Evolutionary conservation across 2,113 vertebrate species (phyloP).

Genomic region (Labeo catla): DNA sequence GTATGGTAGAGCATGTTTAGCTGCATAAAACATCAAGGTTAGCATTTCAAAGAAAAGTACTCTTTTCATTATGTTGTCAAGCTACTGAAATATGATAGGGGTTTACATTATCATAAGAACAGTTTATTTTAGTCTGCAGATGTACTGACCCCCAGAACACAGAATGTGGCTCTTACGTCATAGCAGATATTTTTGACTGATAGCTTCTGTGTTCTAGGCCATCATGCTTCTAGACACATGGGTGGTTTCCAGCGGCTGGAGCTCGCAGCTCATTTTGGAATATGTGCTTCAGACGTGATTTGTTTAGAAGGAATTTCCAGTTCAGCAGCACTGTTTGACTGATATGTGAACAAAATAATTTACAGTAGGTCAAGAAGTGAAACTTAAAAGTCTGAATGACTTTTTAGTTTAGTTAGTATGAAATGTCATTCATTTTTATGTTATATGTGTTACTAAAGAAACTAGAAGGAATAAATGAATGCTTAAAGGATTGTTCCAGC

Average conservation of each 20-base stretch:
- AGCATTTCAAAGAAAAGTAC: background rate
- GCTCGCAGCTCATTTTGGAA: background rate
- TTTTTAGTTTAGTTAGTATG: background rate
- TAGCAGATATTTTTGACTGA: background rate
- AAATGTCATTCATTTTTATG: background rate
- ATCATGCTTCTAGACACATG: background rate
- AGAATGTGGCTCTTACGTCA: background rate
- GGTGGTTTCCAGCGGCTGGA: background rate
- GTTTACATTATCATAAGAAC: background rate
- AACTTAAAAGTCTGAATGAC: background rate
- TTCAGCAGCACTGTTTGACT: background rate
- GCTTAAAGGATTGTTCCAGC: background rate
- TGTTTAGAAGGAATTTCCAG: constrained; percentile 22
- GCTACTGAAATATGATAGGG: background rate
- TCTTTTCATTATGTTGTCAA: background rate
- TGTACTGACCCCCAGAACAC: background rate
- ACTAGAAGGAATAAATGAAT: background rate
- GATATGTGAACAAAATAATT: constrained; percentile 4
- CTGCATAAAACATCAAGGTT: background rate
- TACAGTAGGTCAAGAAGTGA: background rate
- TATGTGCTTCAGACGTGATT: constrained; percentile 8
- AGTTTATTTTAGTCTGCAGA: background rate
- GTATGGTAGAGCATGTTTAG: background rate
- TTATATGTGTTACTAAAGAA: background rate
- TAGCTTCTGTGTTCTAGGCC: constrained; percentile 1